Evolutionary conservation across 2,797 vertebrate genomes (phyloP).

Genomic region (Streptopelia turtur): DNA sequence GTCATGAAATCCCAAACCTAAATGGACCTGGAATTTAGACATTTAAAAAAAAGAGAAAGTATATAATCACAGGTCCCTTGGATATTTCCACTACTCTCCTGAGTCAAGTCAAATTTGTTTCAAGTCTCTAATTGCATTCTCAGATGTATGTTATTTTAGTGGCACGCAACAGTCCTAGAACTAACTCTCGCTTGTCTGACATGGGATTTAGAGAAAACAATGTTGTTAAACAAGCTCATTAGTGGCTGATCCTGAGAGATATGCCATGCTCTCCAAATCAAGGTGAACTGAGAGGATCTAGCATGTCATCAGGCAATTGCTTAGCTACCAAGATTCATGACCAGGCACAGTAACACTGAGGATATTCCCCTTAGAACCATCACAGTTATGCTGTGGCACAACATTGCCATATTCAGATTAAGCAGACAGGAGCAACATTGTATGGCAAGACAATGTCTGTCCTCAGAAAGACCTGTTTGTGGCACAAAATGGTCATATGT

Average conservation of each 20-base stretch:
- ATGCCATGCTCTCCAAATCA: neutral
- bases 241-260: neutral
- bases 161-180: neutral
- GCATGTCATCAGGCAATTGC: neutral
- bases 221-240: neutral
- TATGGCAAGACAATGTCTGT: neutral
- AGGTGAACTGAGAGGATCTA: neutral
- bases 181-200: neutral
- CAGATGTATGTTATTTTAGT: neutral
- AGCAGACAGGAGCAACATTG: neutral
- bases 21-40: conserved; percentile 23
- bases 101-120: conserved; percentile 34
- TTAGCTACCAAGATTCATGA: neutral
- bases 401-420: neutral
- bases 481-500: neutral
- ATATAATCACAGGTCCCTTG: neutral
- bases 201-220: neutral
- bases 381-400: neutral
- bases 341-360: neutral
- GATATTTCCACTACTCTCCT: neutral
- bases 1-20: conserved; percentile 29
- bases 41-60: neutral
- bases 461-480: neutral
- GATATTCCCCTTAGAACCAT: neutral
- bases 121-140: conserved; percentile 15